Percentiles rank a stretch among this genome's conserved stretches.
These are phyloP conservation scores for Sebastes variabilis DNA, from an alignment of 2,797 vertebrate genomes.

Conservation along the genomic window DNA sequence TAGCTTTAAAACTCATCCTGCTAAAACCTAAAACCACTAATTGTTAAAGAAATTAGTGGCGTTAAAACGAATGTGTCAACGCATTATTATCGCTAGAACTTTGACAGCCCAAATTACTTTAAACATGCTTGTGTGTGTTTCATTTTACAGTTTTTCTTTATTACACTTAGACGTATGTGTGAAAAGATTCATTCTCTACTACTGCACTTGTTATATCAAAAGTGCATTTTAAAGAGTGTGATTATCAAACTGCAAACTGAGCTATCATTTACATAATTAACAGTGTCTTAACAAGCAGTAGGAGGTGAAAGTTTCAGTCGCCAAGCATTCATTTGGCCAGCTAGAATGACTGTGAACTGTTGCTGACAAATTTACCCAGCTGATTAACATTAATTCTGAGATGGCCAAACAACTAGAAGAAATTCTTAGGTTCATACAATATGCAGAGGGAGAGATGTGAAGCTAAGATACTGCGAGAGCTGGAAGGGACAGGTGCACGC, in stretches of 20 bases:
- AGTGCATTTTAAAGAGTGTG: not conserved
- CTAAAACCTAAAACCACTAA: too few relatives aligned
- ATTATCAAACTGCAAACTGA: not conserved
- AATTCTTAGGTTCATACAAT: not conserved
- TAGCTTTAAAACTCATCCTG: too few relatives aligned
- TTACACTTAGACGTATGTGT: not conserved
- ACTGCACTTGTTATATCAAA: not conserved
- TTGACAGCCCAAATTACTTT: not conserved
- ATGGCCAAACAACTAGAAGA: not conserved
- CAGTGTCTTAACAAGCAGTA: not conserved
- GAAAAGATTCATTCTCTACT: not conserved
- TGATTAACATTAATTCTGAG: not conserved
- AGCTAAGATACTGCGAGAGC: not conserved
- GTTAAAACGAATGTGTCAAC: too few relatives aligned
- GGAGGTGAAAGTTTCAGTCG: not conserved
- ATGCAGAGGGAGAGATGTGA: not conserved
- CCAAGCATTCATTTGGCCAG: not conserved
- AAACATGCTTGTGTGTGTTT: not conserved
- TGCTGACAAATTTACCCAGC: not conserved
- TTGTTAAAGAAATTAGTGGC: not conserved
- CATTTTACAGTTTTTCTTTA: not conserved
- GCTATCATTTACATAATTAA: not conserved
- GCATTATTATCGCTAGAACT: too few relatives aligned
- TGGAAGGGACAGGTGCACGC: not conserved
- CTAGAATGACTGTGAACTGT: not conserved